Evolutionary conservation across 2,797 vertebrate species (phyloP).

Genomic region (Platyrinchus mystaceus): DNA sequence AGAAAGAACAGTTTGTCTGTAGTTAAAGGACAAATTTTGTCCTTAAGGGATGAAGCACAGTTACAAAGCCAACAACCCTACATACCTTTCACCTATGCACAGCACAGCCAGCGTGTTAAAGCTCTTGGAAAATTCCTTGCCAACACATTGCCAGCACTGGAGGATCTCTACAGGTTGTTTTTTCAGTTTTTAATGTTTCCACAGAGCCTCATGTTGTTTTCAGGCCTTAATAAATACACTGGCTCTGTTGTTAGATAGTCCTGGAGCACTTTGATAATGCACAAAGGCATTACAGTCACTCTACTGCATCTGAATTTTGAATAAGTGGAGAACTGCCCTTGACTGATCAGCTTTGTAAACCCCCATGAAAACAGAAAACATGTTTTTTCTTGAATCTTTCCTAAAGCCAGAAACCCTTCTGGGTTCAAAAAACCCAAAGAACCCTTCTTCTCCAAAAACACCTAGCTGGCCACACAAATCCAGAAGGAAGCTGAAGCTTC

Average conservation of each 20-base stretch:
- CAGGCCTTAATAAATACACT: background rate
- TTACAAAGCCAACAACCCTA: background rate
- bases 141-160: rapidly evolving
- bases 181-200: background rate
- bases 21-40: background rate
- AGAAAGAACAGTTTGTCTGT: no score
- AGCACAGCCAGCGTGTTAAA: background rate
- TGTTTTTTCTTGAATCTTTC: background rate
- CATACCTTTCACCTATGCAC: background rate
- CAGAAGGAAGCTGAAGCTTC: background rate
- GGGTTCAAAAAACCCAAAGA: background rate
- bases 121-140: background rate
- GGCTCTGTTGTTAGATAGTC: background rate
- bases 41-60: background rate
- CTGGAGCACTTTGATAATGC: background rate
- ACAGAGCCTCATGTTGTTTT: background rate
- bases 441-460: background rate
- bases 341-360: background rate
- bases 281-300: background rate
- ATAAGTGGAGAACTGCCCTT: background rate
- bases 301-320: background rate
- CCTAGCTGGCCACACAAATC: background rate
- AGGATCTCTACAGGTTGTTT: background rate
- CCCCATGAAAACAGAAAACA: background rate
- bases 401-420: background rate